These are phyloP conservation scores for Neelides sp. DNA, from an alignment of 1,140 invertebrate genomes.

Conservation along the genomic window DNA sequence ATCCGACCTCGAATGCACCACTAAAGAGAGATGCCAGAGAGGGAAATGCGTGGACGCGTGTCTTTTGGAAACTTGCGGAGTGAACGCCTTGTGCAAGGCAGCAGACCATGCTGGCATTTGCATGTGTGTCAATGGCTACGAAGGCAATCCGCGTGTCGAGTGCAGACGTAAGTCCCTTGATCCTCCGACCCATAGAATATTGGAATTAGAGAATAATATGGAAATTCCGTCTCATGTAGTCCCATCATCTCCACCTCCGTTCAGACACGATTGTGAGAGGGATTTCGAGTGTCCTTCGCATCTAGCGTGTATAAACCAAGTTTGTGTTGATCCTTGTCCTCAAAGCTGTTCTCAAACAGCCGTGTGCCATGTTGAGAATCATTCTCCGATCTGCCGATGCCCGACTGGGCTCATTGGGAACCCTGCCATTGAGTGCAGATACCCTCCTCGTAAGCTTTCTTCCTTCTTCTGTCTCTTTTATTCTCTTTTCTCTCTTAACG, in stretches of 20 bases:
- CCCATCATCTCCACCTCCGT: constrained; percentile 30
- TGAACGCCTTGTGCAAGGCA: constrained; percentile 57
- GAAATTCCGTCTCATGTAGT: not conserved
- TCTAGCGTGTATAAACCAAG: constrained; percentile 56
- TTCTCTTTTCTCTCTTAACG: not conserved
- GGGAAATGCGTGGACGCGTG: constrained; percentile 70
- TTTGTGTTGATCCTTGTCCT: constrained; percentile 64
- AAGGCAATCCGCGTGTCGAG: constrained; percentile 67
- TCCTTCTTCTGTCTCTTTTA: not conserved
- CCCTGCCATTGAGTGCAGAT: constrained; percentile 43
- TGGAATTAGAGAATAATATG: not conserved
- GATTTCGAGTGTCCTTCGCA: constrained; percentile 62
- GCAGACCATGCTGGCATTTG: constrained; percentile 61
- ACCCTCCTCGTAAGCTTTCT: constrained; percentile 22
- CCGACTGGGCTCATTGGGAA: constrained; percentile 63
- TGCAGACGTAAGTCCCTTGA: constrained; percentile 41
- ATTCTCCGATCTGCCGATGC: constrained; percentile 63
- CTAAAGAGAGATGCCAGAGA: constrained; percentile 54
- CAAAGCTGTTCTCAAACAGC: constrained; percentile 60
- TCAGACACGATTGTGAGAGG: constrained; percentile 52
- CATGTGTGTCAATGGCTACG: constrained; percentile 60
- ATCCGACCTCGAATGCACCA: constrained; percentile 57
- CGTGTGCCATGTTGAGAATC: constrained; percentile 61
- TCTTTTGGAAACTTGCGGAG: constrained; percentile 58
- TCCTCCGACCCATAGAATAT: not conserved